Evolutionary conservation across 1,140 invertebrate genomes (phyloP).

Genomic region (Dreissena rostriformis): DNA sequence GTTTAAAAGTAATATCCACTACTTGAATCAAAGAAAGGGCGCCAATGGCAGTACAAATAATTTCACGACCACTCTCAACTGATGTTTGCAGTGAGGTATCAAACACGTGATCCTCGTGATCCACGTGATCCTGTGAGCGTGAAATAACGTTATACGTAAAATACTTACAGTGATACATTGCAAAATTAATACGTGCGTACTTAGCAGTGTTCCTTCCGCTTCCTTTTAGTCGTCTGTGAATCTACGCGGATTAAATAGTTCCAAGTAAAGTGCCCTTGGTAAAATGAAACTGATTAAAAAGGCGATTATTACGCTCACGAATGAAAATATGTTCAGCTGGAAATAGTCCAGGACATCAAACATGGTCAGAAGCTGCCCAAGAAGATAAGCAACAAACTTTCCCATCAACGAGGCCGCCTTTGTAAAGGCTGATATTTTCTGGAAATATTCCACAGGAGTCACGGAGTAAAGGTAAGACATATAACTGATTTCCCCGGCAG

Average conservation of each 20-base stretch:
- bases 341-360: conserved; percentile 85
- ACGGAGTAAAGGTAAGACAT: conserved; percentile 97
- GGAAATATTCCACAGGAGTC: conserved; percentile 89
- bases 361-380: conserved; percentile 87
- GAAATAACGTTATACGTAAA: background rate
- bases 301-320: conserved; percentile 87
- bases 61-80: no score
- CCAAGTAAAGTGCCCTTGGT: conserved; percentile 80
- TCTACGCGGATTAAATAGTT: conserved; percentile 47
- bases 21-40: no score
- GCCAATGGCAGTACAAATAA: no score
- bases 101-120: no score
- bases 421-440: conserved; percentile 90
- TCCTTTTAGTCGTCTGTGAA: background rate
- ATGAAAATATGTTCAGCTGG: conserved; percentile 87
- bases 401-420: conserved; percentile 87
- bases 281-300: conserved; percentile 90
- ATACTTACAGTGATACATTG: background rate
- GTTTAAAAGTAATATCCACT: background rate
- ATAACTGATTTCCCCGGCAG: conserved; percentile 95
- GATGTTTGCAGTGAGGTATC: no score
- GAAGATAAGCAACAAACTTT: conserved; percentile 86
- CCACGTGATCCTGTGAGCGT: no score
- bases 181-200: conserved; percentile 2
- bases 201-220: conserved; percentile 79